Evolutionary conservation across 2,888 invertebrate species (phyloP).

Genomic region (Meghimatium bilineatum): DNA sequence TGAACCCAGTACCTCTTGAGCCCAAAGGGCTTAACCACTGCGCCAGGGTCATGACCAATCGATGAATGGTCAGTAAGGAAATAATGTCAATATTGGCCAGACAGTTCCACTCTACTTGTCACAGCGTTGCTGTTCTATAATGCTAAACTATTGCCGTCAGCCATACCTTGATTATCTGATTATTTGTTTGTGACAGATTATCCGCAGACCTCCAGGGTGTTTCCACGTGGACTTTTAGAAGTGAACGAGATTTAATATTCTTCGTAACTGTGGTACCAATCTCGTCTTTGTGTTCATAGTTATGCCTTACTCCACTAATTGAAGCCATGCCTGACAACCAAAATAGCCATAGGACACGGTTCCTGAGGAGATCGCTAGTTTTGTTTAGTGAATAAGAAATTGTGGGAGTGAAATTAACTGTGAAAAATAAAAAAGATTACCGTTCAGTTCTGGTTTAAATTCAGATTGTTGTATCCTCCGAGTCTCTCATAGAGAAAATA

Average conservation of each 20-base stretch:
- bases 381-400: background rate
- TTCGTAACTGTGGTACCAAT: background rate
- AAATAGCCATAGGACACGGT: background rate
- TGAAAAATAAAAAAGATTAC: background rate
- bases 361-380: background rate
- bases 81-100: too few relatives aligned
- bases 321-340: background rate
- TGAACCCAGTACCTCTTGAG: too few relatives aligned
- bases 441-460: background rate
- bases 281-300: background rate
- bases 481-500: background rate
- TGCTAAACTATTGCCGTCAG: background rate
- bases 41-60: too few relatives aligned
- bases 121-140: too few relatives aligned
- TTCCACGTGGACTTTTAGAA: background rate
- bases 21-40: too few relatives aligned
- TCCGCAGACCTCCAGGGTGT: background rate
- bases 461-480: background rate
- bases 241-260: background rate
- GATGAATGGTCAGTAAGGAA: too few relatives aligned
- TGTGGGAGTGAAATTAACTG: background rate
- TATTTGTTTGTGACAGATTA: background rate
- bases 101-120: too few relatives aligned
- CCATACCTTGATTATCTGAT: background rate
- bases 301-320: background rate